These are phyloP conservation scores for Heliconius charithonia DNA, from an alignment of 2,888 invertebrate species.

Conservation along the genomic window DNA sequence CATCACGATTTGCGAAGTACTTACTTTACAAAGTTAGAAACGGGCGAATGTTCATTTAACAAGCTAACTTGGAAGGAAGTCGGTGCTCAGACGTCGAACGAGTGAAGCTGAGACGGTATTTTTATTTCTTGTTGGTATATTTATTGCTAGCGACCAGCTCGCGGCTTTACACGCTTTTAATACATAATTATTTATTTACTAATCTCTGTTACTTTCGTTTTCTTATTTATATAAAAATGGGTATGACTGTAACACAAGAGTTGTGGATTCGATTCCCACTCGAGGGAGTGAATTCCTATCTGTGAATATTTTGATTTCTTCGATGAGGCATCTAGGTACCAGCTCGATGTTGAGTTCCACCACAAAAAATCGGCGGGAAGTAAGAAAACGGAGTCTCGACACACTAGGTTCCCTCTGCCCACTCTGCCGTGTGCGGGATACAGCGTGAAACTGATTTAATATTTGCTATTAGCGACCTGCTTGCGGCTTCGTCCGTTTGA, in stretches of 20 bases:
- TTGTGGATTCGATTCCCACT: background rate
- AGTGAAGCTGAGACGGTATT: background rate
- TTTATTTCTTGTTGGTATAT: background rate
- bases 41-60: conserved; percentile 21
- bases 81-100: conserved; percentile 5
- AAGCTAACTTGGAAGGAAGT: conserved; percentile 20
- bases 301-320: background rate
- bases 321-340: background rate
- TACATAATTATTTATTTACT: too few relatives aligned
- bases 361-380: too few relatives aligned
- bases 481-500: too few relatives aligned
- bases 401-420: too few relatives aligned
- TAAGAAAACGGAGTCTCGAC: too few relatives aligned
- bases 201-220: too few relatives aligned
- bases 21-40: conserved; percentile 16
- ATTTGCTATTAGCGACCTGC: too few relatives aligned
- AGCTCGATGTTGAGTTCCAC: too few relatives aligned
- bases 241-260: background rate
- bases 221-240: background rate
- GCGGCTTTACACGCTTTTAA: too few relatives aligned
- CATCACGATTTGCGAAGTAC: background rate
- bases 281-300: background rate
- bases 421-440: background rate
- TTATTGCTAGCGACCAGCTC: background rate
- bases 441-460: too few relatives aligned